Evolutionary conservation across 2,888 invertebrate genomes (phyloP).

Genomic region (Autographa pulchrina): DNA sequence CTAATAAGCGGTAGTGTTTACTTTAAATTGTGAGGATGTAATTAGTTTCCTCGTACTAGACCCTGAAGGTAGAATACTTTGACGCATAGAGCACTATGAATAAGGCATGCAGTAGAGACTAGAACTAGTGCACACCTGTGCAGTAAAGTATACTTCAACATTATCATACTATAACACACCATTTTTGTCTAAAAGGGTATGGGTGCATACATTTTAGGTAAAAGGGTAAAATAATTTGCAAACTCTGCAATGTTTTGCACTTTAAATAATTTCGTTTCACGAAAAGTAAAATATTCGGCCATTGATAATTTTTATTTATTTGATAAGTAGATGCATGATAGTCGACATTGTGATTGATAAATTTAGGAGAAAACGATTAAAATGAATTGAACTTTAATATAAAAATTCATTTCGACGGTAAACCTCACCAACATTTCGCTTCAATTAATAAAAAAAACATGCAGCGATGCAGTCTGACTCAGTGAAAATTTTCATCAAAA

Average conservation of each 20-base stretch:
- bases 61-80: background rate
- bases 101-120: background rate
- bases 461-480: background rate
- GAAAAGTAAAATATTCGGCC: no score
- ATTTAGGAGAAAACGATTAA: no score
- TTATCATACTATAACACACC: background rate
- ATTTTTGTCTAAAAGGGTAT: background rate
- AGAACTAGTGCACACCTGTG: conserved; percentile 3
- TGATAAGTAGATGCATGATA: no score
- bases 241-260: no score
- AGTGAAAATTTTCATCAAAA: background rate
- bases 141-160: background rate
- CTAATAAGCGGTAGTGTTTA: background rate
- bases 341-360: no score
- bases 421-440: background rate
- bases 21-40: background rate
- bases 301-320: no score
- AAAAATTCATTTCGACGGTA: background rate
- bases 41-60: background rate
- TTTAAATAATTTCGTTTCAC: no score
- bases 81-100: background rate
- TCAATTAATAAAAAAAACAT: conserved; percentile 1
- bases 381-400: no score
- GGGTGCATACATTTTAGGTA: background rate
- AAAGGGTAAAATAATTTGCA: background rate